phyloP scores from a whole-genome alignment of 1,140 invertebrate species.

The Notospermus geniculatus region DNA sequence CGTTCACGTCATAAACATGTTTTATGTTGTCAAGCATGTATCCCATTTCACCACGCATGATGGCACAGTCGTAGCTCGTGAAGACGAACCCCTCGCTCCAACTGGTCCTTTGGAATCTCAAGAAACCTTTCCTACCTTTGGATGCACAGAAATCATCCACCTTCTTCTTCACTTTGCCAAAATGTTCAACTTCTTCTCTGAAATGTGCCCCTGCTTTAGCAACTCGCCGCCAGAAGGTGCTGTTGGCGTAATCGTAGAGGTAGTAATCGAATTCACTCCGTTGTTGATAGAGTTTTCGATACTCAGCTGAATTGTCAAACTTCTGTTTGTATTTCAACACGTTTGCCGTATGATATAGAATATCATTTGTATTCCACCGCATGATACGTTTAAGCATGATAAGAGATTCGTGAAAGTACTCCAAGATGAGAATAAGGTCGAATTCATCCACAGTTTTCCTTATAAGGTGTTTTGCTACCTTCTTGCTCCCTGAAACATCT shows the following conservation, averaged over 20 bases:
- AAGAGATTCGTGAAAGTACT: slow-evolving; percentile 61
- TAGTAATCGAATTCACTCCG: slow-evolving; percentile 41
- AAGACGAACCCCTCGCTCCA: too few relatives aligned
- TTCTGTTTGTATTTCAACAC: slow-evolving; percentile 24
- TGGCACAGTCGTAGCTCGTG: too few relatives aligned
- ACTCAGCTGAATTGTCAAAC: background rate
- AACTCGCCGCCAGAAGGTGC: slow-evolving; percentile 40
- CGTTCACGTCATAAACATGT: too few relatives aligned
- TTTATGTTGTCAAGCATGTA: too few relatives aligned
- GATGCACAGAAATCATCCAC: too few relatives aligned
- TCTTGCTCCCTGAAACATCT: slow-evolving; percentile 25
- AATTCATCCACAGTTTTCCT: slow-evolving; percentile 45
- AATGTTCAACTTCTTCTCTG: background rate
- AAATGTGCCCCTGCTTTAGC: slow-evolving; percentile 30
- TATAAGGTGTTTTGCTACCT: slow-evolving; percentile 31
- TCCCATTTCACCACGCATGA: too few relatives aligned
- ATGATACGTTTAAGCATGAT: slow-evolving; percentile 59
- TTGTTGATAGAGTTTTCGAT: slow-evolving; percentile 18
- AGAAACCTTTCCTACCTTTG: too few relatives aligned
- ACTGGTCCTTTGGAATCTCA: too few relatives aligned
- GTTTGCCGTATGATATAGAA: slow-evolving; percentile 34
- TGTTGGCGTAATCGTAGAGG: slow-evolving; percentile 45
- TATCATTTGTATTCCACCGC: slow-evolving; percentile 56
- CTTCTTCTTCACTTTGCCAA: too few relatives aligned
- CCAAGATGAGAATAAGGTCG: slow-evolving; percentile 60